Conservation (phyloP, 2,113 vertebrate genomes). For the Melanostigma gelatinosum region DNA sequence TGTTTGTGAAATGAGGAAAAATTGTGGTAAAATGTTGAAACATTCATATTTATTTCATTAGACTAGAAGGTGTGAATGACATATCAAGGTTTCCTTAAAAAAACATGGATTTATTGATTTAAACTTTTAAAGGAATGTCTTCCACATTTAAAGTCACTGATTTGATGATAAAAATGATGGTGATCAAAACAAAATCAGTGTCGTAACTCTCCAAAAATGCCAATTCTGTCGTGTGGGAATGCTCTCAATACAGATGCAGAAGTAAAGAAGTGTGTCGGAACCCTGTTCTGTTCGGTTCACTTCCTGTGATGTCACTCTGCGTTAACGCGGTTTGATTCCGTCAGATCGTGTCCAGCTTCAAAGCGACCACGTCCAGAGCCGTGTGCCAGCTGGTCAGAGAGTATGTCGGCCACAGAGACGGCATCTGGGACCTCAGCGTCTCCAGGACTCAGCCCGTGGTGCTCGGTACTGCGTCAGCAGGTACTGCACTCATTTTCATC, state of each 20-base stretch:
- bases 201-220: no score
- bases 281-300: slow-evolving; percentile 5
- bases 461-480: slow-evolving; percentile 95
- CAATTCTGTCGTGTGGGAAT: not conserved
- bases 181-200: no score
- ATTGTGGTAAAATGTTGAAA: not conserved
- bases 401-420: slow-evolving; percentile 94
- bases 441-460: slow-evolving; percentile 91
- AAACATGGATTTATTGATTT: not conserved
- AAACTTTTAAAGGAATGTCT: not conserved
- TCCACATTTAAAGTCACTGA: not conserved
- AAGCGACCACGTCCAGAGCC: slow-evolving; percentile 95
- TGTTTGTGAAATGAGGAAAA: not conserved
- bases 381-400: slow-evolving; percentile 96
- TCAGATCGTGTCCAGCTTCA: slow-evolving; percentile 98
- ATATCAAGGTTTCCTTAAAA: no score
- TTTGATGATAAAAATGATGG: not conserved
- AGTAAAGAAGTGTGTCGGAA: slow-evolving; percentile 35
- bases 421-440: slow-evolving; percentile 96
- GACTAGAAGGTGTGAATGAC: not conserved
- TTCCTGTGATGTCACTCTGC: not conserved
- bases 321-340: slow-evolving; percentile 7
- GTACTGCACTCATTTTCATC: slow-evolving; percentile 65
- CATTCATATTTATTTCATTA: not conserved
- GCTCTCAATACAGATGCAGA: not conserved